Base-by-base conservation (phyloP, 2,888 invertebrate species). In the Nezara viridula region DNA sequence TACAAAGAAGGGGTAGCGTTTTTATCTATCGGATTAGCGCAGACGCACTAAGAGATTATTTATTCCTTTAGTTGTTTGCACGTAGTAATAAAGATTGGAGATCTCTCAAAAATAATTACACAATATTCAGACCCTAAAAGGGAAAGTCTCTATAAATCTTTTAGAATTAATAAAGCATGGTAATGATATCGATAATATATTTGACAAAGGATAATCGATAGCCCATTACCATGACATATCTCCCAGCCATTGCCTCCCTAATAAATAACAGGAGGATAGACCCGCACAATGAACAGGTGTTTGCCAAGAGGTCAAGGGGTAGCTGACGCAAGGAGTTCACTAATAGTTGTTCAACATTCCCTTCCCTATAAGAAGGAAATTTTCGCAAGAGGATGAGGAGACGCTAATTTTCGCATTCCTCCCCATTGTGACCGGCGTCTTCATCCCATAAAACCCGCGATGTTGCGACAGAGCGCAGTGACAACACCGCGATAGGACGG, bases 311-410 rank as follows among this genome's bases (percentile, higher is more conserved):
- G 81, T 81, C 81, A 77, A 40, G 81, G 44, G 81, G 44, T 81
- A n/a, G n/a, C n/a, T 81, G 44, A 40, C n/a, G 81, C 81, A 81
- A 81, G 7, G 66, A 19, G 19, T 73, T 73, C 81, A 47, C 81
- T 81, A 81, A 44, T 81, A 81, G 81, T 81, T 44, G 81, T 81
- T 44, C 44, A 81, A 81, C 81, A 81, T 81, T 81, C 81, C 81
- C 44, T 81, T 81, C 81, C 81, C 44, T 32, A 81, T 81, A 81
- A 14, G 81, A 81, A n/a, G 81, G n/a, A 47, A 24, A 10, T 81
- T 81, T 40, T 81, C 44, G 81, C 81, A 44, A 47, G 44, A 81
- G 44, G 81, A 60, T 60, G 12, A 10, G 24, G 24, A 44, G 77
- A 44, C 19, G 81, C 81, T 81, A 81, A 81, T 81, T 81, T 44